Evolutionary conservation across 2,888 invertebrate species (phyloP).

Genomic region (Caenorhabditis sp.): DNA sequence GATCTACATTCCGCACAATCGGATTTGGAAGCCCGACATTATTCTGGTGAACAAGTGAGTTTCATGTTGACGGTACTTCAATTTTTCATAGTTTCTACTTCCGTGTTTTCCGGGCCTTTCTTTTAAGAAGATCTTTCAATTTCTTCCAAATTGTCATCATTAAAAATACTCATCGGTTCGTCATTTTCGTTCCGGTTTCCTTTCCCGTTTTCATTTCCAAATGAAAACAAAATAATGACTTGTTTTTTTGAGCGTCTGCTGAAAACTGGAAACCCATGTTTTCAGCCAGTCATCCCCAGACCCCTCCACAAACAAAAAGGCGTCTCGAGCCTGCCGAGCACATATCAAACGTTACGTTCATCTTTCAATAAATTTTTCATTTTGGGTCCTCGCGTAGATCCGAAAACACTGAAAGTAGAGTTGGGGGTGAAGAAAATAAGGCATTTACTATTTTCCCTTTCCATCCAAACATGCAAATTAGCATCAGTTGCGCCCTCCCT

Average conservation of each 20-base stretch:
- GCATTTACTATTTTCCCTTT: not conserved
- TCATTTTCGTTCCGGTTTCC: not conserved
- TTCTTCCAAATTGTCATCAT: no score
- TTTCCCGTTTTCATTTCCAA: conserved; percentile 2
- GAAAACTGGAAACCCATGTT: conserved; percentile 18
- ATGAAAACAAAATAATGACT: conserved; percentile 49
- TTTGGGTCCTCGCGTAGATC: conserved; percentile 4
- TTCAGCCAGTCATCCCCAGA: no score
- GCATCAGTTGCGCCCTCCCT: conserved; percentile 18
- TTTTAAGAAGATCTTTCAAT: no score
- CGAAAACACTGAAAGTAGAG: conserved; percentile 4
- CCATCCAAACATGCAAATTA: conserved; percentile 31
- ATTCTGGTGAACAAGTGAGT: conserved; percentile 77
- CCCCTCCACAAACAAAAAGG: conserved; percentile 20
- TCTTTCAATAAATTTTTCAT: conserved; percentile 28
- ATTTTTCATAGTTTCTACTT: conserved; percentile 4
- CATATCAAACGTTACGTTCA: conserved; percentile 38
- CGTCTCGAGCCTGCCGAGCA: conserved; percentile 5
- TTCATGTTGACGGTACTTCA: not conserved
- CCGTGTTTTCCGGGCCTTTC: conserved; percentile 1
- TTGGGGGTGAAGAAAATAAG: conserved; percentile 1
- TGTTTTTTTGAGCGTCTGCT: conserved; percentile 26
- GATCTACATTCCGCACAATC: conserved; percentile 77
- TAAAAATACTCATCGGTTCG: not conserved
- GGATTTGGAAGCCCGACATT: conserved; percentile 78